Percentiles rank a stretch among this genome's conserved stretches.
phyloP scores from a whole-genome alignment of 2,888 invertebrate genomes.

The Mimachlamys varia region DNA sequence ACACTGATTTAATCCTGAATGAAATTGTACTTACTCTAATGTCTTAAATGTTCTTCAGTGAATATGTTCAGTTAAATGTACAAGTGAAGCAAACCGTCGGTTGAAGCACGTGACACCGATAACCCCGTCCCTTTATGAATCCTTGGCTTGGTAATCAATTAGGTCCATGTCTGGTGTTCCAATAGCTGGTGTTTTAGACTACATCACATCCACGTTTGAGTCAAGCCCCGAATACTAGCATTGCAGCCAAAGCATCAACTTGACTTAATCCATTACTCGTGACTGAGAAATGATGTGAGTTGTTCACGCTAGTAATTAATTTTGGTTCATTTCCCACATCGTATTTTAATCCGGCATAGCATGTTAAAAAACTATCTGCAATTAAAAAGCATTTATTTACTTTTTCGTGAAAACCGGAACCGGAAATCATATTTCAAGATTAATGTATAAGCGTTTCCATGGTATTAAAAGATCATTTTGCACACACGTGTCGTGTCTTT shows the following conservation, averaged over 20 bases:
- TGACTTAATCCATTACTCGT: neutral
- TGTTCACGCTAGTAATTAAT: neutral
- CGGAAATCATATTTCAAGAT: neutral
- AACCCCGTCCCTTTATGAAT: no score
- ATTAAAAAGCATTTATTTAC: neutral
- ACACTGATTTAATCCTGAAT: neutral
- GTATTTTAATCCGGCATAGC: neutral
- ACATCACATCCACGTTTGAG: neutral
- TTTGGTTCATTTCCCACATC: neutral
- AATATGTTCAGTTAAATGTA: no score
- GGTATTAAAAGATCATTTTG: neutral
- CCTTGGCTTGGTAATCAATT: no score
- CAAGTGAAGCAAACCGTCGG: no score
- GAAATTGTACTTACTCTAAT: neutral
- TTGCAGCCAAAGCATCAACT: neutral
- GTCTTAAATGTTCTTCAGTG: neutral
- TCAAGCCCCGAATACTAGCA: neutral
- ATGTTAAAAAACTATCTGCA: neutral
- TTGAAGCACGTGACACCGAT: no score
- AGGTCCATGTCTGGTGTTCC: no score
- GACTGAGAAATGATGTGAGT: neutral
- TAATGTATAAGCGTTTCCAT: neutral
- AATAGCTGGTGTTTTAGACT: neutral
- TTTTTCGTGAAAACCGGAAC: neutral
- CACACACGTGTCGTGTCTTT: no score